Conservation (phyloP, 2,888 invertebrate genomes). For the Plutella xylostella region DNA sequence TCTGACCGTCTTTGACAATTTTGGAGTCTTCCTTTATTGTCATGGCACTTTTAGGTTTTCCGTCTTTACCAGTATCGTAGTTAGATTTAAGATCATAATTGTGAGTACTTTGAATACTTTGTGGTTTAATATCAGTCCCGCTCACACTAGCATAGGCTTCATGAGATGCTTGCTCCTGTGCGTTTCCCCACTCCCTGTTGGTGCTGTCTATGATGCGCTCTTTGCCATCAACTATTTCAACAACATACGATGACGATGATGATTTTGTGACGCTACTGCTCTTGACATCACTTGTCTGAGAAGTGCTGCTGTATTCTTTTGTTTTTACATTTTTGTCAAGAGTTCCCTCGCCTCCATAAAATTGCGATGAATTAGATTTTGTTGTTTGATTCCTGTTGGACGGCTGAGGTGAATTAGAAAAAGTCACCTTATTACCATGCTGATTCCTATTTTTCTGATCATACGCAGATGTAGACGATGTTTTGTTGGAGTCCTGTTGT, state of each 20-base stretch:
- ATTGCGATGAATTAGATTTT: conserved; percentile 43
- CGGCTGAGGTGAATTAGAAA: background rate
- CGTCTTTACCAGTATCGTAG: conserved; percentile 69
- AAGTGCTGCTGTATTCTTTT: conserved; percentile 49
- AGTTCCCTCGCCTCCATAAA: conserved; percentile 49
- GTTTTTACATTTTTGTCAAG: conserved; percentile 41
- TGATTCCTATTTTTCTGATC: conserved; percentile 36
- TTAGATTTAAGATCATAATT: conserved; percentile 65
- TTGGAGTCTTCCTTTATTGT: conserved; percentile 48
- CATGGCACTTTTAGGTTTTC: conserved; percentile 53
- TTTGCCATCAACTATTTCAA: conserved; percentile 75
- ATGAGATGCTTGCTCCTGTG: conserved; percentile 50
- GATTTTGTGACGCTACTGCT: conserved; percentile 69
- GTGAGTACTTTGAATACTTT: conserved; percentile 64
- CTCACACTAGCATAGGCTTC: conserved; percentile 65
- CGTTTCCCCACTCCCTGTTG: conserved; percentile 69
- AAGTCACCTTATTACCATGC: conserved; percentile 34
- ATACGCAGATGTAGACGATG: conserved; percentile 21
- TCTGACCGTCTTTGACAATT: conserved; percentile 52
- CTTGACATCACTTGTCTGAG: conserved; percentile 60
- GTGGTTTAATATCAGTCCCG: conserved; percentile 70
- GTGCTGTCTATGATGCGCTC: conserved; percentile 72
- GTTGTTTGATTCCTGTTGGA: conserved; percentile 36
- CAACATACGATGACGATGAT: conserved; percentile 73
- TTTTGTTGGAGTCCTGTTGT: conserved; percentile 9